phyloP scores from a whole-genome alignment of 1,140 invertebrate species.

The Leptoteleia sp. region DNA sequence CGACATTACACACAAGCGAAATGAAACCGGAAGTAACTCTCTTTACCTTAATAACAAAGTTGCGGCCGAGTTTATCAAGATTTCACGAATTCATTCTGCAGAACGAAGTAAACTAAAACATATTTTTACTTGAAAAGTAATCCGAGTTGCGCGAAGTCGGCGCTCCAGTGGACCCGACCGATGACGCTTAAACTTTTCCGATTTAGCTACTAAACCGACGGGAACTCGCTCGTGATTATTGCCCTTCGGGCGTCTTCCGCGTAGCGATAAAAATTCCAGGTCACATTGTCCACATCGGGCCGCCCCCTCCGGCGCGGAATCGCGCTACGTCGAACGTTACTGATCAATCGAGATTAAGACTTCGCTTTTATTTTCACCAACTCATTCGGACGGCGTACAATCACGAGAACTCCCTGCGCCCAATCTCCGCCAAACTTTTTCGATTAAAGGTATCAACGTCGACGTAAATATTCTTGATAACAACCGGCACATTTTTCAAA shows the following conservation, averaged over 20 bases:
- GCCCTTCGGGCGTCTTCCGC: constrained; percentile 34
- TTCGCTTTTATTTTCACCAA: constrained; percentile 34
- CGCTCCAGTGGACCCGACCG: constrained; percentile 9
- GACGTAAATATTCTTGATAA: constrained; percentile 51
- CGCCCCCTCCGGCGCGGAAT: not conserved
- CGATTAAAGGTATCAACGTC: constrained; percentile 59
- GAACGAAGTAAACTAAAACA: constrained; percentile 56
- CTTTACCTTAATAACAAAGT: constrained; percentile 47
- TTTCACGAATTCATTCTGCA: constrained; percentile 35
- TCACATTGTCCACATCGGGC: constrained; percentile 31
- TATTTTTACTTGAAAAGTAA: constrained; percentile 62
- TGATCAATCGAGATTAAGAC: constrained; percentile 55
- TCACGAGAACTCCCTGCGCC: constrained; percentile 29
- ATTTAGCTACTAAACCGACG: constrained; percentile 43
- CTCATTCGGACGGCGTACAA: constrained; percentile 25
- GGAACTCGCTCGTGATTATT: constrained; percentile 51
- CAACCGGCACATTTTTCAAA: constrained; percentile 32
- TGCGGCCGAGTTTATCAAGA: constrained; percentile 47
- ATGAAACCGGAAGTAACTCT: constrained; percentile 41
- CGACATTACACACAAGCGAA: constrained; percentile 13
- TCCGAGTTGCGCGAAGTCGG: constrained; percentile 36
- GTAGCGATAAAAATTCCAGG: constrained; percentile 40
- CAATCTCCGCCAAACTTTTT: constrained; percentile 51
- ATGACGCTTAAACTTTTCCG: constrained; percentile 58
- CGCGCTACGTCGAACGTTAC: constrained; percentile 2